Conservation (phyloP, 1,140 invertebrate species). For the Cheumatopsyche charites region DNA sequence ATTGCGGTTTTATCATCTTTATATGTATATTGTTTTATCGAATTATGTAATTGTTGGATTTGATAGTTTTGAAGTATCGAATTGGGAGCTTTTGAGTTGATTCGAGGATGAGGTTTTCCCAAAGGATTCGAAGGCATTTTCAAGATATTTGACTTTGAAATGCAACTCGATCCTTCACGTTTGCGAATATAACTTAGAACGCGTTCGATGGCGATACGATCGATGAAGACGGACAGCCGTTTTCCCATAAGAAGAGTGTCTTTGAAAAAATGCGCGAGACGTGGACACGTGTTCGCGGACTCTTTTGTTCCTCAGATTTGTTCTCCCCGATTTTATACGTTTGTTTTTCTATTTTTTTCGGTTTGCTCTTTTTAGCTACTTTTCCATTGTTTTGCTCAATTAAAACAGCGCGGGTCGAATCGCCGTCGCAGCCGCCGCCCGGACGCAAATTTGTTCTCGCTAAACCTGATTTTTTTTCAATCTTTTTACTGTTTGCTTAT, state of each 20-base stretch:
- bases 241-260: background rate
- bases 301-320: constrained; percentile 12
- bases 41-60: too few relatives aligned
- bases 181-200: too few relatives aligned
- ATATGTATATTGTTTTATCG: too few relatives aligned
- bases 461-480: background rate
- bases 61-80: too few relatives aligned
- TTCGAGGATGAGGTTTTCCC: too few relatives aligned
- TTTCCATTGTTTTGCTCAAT: constrained; percentile 31
- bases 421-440: background rate
- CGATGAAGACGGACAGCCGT: constrained; percentile 24
- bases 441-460: constrained; percentile 30
- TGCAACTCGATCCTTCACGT: too few relatives aligned
- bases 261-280: constrained; percentile 23
- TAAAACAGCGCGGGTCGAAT: constrained; percentile 2
- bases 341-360: constrained; percentile 3
- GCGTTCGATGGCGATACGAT: too few relatives aligned
- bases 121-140: too few relatives aligned
- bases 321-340: background rate
- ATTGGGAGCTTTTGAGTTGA: too few relatives aligned
- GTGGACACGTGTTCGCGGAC: constrained; percentile 17
- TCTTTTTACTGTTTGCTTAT: background rate
- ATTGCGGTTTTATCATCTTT: too few relatives aligned
- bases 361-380: constrained; percentile 15
- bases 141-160: too few relatives aligned